A percentile compares a stretch with the other conserved stretches of the same genome.
Evolutionary conservation across 1,140 invertebrate genomes (phyloP).

Genomic region (Ylistrum balloti): DNA sequence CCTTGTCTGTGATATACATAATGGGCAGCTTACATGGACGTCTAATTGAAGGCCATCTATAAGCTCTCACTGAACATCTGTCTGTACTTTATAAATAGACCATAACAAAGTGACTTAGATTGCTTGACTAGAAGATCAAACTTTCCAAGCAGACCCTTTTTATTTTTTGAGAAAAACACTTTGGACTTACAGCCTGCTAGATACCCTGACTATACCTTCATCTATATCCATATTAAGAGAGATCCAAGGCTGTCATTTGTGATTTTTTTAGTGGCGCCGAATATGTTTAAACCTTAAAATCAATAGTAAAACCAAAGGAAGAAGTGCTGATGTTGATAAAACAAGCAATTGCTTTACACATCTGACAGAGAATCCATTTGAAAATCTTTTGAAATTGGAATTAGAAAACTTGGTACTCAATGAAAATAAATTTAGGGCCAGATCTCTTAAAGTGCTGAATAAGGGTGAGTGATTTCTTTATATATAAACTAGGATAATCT

Average conservation of each 20-base stretch:
- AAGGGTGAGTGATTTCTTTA: too few species aligned
- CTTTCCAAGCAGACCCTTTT: background rate
- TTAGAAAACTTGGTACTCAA: too few species aligned
- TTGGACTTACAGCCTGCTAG: background rate
- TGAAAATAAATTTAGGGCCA: too few species aligned
- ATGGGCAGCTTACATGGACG: background rate
- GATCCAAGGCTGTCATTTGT: background rate
- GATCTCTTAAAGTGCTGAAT: too few species aligned
- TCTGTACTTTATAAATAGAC: slow-evolving; percentile 6
- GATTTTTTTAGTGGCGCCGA: background rate
- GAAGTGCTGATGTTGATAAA: background rate
- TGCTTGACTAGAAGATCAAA: background rate
- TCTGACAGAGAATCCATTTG: background rate
- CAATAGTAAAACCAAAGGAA: background rate
- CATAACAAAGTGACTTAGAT: background rate
- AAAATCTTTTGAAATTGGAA: background rate
- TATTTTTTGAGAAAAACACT: background rate
- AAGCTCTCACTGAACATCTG: background rate
- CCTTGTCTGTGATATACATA: background rate
- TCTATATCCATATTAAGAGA: background rate
- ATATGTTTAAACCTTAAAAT: background rate
- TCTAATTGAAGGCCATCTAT: slow-evolving; percentile 31
- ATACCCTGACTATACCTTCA: background rate
- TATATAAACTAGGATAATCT: too few species aligned
- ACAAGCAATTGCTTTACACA: background rate